These are phyloP conservation scores for Naja naja DNA, from an alignment of 2,113 vertebrate genomes.

Conservation along the genomic window DNA sequence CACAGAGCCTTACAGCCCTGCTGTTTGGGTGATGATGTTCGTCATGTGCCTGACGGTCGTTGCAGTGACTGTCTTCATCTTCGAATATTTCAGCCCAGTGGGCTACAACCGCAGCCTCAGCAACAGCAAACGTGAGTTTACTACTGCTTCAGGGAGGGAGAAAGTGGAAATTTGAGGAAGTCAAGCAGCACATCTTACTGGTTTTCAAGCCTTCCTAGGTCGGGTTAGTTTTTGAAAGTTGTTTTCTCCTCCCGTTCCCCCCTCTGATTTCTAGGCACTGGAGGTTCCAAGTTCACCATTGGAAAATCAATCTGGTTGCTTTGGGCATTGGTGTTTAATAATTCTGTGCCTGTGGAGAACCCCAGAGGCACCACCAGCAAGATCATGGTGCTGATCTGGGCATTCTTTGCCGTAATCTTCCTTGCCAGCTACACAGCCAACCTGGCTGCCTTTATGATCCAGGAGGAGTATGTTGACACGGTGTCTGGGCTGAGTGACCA, in stretches of 20 bases:
- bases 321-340: slow-evolving; percentile 93
- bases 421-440: slow-evolving; percentile 95
- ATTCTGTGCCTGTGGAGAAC: slow-evolving; percentile 95
- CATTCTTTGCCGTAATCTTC: slow-evolving; percentile 96
- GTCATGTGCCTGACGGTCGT: slow-evolving; percentile 96
- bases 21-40: slow-evolving; percentile 98
- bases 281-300: slow-evolving; percentile 89
- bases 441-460: slow-evolving; percentile 95
- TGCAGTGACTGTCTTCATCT: slow-evolving; percentile 94
- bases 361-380: slow-evolving; percentile 94
- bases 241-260: not conserved
- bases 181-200: not conserved
- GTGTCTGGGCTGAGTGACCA: slow-evolving; percentile 93
- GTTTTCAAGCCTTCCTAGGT: not conserved
- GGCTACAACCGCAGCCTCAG: slow-evolving; percentile 82
- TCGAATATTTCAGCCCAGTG: slow-evolving; percentile 88
- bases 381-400: slow-evolving; percentile 97
- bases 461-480: slow-evolving; percentile 94
- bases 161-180: not conserved
- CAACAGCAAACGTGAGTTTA: slow-evolving; percentile 84
- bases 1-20: slow-evolving; percentile 91
- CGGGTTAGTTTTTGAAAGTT: not conserved
- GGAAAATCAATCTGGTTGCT: slow-evolving; percentile 86
- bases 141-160: not conserved
- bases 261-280: slow-evolving; percentile 64